A percentile compares a stretch with the other conserved stretches of the same genome.
phyloP scores from a whole-genome alignment of 37 sponge, comb jelly and placozoan genomes.

The Ephydatia muelleri region DNA sequence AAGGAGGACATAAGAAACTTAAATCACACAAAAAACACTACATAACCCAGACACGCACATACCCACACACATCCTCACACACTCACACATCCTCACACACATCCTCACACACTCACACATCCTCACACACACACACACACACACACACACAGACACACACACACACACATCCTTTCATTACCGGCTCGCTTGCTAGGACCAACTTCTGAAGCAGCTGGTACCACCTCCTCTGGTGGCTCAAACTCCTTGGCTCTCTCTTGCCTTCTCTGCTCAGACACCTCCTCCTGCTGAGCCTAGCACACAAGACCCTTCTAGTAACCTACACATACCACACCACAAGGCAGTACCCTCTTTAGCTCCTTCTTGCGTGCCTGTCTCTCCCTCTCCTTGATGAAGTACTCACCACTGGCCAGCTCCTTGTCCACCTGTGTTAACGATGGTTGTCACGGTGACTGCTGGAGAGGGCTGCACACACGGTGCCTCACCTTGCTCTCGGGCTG shows the following conservation, averaged over 20 bases:
- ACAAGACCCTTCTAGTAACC: not conserved
- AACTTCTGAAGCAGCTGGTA: too few species aligned
- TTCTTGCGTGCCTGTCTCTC: constrained; percentile 69
- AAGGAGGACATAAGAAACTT: not conserved
- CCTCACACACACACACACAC: not conserved
- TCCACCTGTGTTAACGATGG: constrained; percentile 71
- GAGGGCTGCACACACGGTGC: not conserved
- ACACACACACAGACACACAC: too few species aligned
- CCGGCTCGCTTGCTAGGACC: too few species aligned
- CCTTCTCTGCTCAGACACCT: constrained; percentile 17
- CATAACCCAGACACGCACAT: too few species aligned
- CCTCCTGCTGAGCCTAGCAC: constrained; percentile 15
- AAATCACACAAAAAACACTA: too few species aligned
- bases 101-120: not conserved
- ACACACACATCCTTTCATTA: not conserved
- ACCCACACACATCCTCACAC: not conserved
- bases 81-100: not conserved
- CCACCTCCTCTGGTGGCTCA: constrained; percentile 18
- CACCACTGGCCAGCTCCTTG: constrained; percentile 93
- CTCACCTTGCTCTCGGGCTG: constrained; percentile 95
- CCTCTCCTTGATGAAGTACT: constrained; percentile 95
- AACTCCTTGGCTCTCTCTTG: constrained; percentile 18
- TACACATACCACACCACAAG: too few species aligned
- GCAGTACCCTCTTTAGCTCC: constrained; percentile 34
- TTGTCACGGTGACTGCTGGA: not conserved